Conservation (phyloP, 1,140 invertebrate species). For the Pygmarrhopalites habei region DNA sequence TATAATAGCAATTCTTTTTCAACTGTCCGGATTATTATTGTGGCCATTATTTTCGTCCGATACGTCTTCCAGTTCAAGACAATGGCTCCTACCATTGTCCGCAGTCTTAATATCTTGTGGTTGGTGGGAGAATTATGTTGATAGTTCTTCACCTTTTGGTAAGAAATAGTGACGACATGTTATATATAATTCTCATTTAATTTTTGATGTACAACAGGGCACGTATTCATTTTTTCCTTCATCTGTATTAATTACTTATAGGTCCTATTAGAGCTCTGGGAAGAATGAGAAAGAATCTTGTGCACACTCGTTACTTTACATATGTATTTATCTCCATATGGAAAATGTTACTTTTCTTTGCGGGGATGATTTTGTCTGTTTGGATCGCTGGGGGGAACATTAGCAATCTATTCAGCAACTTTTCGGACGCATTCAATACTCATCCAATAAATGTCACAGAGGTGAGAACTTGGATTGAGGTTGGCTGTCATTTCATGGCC, state of each 20-base stretch:
- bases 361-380: conserved; percentile 62
- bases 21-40: conserved; percentile 78
- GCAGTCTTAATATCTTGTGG: conserved; percentile 78
- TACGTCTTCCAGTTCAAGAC: conserved; percentile 56
- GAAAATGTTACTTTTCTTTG: conserved; percentile 76
- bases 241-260: conserved; percentile 43
- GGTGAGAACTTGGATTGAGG: conserved; percentile 45
- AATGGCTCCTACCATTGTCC: conserved; percentile 78
- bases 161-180: conserved; percentile 20
- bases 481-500: too few relatives aligned
- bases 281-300: conserved; percentile 71
- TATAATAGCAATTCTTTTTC: conserved; percentile 69
- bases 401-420: conserved; percentile 66
- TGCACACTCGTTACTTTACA: conserved; percentile 72
- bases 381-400: conserved; percentile 67
- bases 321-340: conserved; percentile 81
- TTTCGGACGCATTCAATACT: conserved; percentile 63
- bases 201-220: not conserved
- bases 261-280: conserved; percentile 70
- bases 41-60: conserved; percentile 62
- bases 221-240: not conserved
- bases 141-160: conserved; percentile 68
- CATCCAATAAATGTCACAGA: conserved; percentile 72
- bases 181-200: not conserved
- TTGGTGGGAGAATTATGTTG: conserved; percentile 97